Percentiles rank a stretch among this genome's conserved stretches.
These are phyloP conservation scores for Meriones psammophilus DNA, from an alignment of 2,797 vertebrate species.

Conservation along the genomic window DNA sequence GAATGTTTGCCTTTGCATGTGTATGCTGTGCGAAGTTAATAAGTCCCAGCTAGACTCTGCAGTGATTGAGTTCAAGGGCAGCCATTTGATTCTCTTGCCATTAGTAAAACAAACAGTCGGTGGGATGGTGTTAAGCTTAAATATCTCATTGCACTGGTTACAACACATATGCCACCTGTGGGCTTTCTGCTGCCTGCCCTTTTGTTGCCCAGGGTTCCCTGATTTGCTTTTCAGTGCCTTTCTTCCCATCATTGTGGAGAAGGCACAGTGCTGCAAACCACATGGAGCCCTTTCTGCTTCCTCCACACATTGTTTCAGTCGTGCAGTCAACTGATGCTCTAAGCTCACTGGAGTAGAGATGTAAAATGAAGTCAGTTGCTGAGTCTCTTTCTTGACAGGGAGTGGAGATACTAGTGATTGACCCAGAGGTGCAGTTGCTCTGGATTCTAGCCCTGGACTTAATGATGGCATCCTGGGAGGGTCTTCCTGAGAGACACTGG, in stretches of 20 bases:
- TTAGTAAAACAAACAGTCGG: conserved; percentile 71
- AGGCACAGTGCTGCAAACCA: conserved; percentile 62
- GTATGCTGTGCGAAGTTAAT: conserved; percentile 25
- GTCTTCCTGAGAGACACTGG: conserved; percentile 70
- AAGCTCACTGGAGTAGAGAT: conserved; percentile 85
- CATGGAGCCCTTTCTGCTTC: conserved; percentile 52
- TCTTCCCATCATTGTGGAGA: conserved; percentile 67
- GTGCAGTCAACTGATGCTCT: conserved; percentile 76
- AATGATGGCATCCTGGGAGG: conserved; percentile 64
- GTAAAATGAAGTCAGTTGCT: conserved; percentile 83
- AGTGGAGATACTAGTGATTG: conserved; percentile 80
- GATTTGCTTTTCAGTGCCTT: conserved; percentile 69
- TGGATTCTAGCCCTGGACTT: conserved; percentile 77
- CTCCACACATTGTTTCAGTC: conserved; percentile 73
- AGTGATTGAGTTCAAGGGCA: background rate
- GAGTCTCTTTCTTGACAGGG: conserved; percentile 80
- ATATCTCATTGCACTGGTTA: background rate
- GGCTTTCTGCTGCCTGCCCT: conserved; percentile 54
- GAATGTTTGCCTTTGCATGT: conserved; percentile 43
- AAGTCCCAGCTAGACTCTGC: conserved; percentile 53
- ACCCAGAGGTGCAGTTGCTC: conserved; percentile 84
- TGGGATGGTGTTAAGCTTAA: conserved; percentile 24
- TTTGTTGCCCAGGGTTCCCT: conserved; percentile 18
- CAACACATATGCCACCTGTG: conserved; percentile 21
- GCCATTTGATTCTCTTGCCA: conserved; percentile 60